phyloP scores from a whole-genome alignment of 1,140 invertebrate genomes.

The Mizuhopecten yessoensis region DNA sequence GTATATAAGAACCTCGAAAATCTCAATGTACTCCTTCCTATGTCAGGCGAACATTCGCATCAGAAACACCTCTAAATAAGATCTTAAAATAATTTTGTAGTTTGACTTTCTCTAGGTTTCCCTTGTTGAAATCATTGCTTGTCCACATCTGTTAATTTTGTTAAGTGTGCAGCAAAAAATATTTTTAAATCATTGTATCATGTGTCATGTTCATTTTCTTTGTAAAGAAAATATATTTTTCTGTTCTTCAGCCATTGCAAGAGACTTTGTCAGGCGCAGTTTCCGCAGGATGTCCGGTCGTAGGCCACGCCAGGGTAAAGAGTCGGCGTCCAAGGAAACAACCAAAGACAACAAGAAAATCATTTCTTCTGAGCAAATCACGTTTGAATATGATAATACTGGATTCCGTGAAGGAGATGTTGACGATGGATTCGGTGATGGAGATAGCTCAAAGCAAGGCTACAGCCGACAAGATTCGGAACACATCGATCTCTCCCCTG shows the following conservation, averaged over 20 bases:
- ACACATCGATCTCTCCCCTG: neutral
- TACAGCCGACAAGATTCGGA: neutral
- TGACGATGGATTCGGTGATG: neutral
- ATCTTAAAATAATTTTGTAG: no score
- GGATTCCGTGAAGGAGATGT: neutral
- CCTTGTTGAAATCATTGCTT: no score
- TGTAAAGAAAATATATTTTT: neutral
- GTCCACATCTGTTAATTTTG: no score
- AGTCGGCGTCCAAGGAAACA: neutral
- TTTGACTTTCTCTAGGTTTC: no score
- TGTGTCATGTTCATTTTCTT: no score
- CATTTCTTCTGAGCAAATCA: neutral
- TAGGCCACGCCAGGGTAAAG: neutral
- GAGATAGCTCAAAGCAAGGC: neutral
- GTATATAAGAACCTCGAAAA: no score
- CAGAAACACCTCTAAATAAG: no score
- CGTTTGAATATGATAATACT: neutral
- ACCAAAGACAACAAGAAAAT: neutral
- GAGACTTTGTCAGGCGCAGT: conserved; percentile 5
- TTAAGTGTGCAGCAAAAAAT: no score
- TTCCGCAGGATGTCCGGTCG: neutral
- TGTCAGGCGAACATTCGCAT: no score
- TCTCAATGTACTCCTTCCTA: no score
- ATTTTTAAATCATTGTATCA: no score
- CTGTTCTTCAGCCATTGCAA: neutral